Conservation (phyloP, 2,113 vertebrate species). For the Crotophaga sulcirostris region DNA sequence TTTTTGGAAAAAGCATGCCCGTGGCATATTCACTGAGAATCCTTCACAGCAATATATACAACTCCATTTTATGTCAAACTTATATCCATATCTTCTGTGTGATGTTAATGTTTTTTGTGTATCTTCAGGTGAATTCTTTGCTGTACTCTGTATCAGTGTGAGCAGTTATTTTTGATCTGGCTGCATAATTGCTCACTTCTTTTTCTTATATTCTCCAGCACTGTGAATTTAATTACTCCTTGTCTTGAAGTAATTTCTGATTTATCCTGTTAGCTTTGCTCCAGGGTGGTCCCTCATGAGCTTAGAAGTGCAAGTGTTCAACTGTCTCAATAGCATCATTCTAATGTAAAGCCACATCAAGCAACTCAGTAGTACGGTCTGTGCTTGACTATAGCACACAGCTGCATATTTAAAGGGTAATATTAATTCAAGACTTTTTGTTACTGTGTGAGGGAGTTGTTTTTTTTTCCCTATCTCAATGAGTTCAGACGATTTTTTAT, state of each 20-base stretch:
- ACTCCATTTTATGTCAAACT: neutral
- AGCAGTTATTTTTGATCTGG: neutral
- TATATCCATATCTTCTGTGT: neutral
- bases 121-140: neutral
- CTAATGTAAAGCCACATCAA: neutral
- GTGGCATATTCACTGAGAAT: neutral
- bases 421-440: neutral
- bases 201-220: neutral
- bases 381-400: neutral
- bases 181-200: neutral
- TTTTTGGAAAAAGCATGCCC: neutral
- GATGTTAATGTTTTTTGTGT: neutral
- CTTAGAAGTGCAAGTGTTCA: neutral
- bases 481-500: neutral
- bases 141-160: neutral
- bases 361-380: neutral
- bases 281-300: neutral
- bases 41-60: neutral
- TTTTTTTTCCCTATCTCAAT: neutral
- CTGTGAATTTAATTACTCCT: constrained; percentile 37
- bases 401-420: neutral
- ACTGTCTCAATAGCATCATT: neutral
- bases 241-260: constrained; percentile 28
- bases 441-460: neutral
- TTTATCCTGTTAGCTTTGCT: constrained; percentile 24